Conservation (phyloP, 2,797 vertebrate species). For the Pipistrellus nathusii region DNA sequence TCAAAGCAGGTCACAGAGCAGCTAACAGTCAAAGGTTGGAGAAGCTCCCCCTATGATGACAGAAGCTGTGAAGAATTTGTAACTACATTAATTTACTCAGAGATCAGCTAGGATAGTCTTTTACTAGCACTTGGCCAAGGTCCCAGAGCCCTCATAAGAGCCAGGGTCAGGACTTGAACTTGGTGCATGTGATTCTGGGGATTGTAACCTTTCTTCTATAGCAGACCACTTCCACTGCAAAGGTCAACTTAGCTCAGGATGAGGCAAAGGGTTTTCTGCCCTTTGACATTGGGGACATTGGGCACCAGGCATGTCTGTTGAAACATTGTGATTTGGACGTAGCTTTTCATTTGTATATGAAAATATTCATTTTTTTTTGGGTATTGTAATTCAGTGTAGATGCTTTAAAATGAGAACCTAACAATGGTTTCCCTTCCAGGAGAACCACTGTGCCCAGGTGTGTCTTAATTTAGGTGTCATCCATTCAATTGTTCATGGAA, state of each 20-base stretch:
- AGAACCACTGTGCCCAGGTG: not conserved
- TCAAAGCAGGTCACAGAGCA: not conserved
- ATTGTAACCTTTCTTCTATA: not conserved
- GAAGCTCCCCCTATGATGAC: not conserved
- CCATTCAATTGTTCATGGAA: conserved; percentile 5
- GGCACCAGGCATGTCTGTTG: not conserved
- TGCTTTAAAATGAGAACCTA: not conserved
- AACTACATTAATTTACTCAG: not conserved
- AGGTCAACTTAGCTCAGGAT: not conserved
- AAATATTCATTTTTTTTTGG: not conserved
- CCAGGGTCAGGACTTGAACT: not conserved
- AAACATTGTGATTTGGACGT: not conserved
- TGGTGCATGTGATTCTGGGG: not conserved
- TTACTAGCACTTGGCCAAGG: not conserved
- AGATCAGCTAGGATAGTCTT: not conserved
- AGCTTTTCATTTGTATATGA: conserved; percentile 9
- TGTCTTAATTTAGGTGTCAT: conserved; percentile 42
- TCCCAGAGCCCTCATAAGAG: not conserved
- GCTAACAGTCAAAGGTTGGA: not conserved
- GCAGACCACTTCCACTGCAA: not conserved
- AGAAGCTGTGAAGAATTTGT: not conserved
- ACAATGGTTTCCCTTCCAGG: not conserved
- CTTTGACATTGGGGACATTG: not conserved
- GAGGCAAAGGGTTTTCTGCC: not conserved
- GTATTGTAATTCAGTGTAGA: not conserved